Evolutionary conservation across 2,888 invertebrate genomes (phyloP), one percentile per base, ranked within the genome.

Genomic region (Myopa tessellatipennis): DNA sequence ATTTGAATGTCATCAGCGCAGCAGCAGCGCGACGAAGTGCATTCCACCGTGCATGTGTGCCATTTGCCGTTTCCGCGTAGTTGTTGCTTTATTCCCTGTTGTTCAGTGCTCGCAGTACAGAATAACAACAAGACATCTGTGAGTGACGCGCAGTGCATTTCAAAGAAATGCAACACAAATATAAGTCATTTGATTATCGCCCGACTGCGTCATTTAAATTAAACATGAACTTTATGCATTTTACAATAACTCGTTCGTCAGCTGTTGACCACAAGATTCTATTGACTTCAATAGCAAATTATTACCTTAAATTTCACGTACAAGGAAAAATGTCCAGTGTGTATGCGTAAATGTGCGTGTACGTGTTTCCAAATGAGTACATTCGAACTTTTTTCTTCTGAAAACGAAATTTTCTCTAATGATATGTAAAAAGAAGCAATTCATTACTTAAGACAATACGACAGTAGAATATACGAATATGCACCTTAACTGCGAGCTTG

Each of bases 1-100:
- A 72, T 72, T 72, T 72, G 60, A 72, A 72, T 72, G 72, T 70
- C 70, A 70, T 70, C 58, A 70, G 55, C 61, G n/a, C 69, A 50
- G 69, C 70, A 26, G 60, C 60, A 60, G 45, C 61, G 60, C 60
- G 26, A 8, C 63, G 73, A 73, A 73, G 73, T 60, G 73, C 63
- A 73, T 73, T 73, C 61, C 73, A 73, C 63, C 63, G 40, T 26
- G 71, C 58, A n/a, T 73, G 61, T 63, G 18, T 40, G 38, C 36
- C 40, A n/a, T 72, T 73, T 63, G 63, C 50, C 18, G 63, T 38
- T 73, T 73, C 70, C 70, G 70, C 55, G 55, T 73, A 45, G 73
- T 73, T 73, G 18, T 63, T 73, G 63, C 58, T 61, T 61, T 69
- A 18, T 69, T 68, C 18, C 8, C 26, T 18, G 40, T n/a, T 40